A percentile compares a stretch with the other conserved stretches of the same genome.
phyloP scores from a whole-genome alignment of 2,797 vertebrate species.

The Tokudaia muenninki region DNA sequence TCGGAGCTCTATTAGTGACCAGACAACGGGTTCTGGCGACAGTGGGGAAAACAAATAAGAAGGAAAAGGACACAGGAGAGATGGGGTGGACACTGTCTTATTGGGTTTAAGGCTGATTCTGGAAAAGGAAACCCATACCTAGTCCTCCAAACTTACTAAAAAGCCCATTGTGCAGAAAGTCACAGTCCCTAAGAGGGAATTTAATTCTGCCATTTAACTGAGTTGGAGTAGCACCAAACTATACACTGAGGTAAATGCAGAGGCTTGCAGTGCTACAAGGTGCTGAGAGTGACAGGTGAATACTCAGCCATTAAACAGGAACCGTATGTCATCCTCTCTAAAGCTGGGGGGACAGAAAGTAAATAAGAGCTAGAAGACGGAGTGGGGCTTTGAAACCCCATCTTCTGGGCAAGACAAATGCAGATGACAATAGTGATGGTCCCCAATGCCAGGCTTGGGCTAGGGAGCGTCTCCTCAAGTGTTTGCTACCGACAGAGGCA shows the following conservation, averaged over 20 bases:
- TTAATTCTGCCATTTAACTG: background rate
- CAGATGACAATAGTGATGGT: no score
- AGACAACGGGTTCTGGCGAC: background rate
- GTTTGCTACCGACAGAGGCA: no score
- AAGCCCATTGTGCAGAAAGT: background rate
- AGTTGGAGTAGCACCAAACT: background rate
- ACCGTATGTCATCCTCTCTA: background rate
- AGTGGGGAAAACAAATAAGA: background rate
- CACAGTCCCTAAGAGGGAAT: background rate
- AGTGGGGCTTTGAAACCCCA: background rate
- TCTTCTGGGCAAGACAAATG: background rate
- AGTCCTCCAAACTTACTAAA: background rate
- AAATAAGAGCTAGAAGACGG: background rate
- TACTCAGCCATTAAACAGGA: background rate
- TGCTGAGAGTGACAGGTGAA: background rate
- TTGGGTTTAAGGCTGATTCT: background rate
- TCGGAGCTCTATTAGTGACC: fast-evolving
- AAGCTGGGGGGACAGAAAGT: background rate
- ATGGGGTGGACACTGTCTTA: background rate
- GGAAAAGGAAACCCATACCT: background rate
- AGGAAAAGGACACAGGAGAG: background rate
- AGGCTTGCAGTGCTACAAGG: background rate
- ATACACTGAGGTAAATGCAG: background rate
- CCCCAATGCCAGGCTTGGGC: background rate
- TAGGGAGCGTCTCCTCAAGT: background rate